Evolutionary conservation across 2,797 vertebrate species (phyloP).

Genomic region (Garrulus glandarius): DNA sequence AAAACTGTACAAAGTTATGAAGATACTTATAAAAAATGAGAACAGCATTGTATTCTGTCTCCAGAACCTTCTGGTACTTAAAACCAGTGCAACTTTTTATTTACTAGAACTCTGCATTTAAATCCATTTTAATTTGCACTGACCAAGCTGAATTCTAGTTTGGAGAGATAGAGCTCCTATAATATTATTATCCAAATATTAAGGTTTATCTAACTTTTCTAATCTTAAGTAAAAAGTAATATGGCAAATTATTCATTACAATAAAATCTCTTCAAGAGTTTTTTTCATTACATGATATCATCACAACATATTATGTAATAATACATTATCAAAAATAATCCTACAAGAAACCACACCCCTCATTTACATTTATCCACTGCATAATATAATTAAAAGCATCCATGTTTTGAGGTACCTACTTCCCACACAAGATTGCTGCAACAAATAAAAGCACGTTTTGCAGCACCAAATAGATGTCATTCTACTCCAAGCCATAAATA

Average conservation of each 20-base stretch:
- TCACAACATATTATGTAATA: neutral
- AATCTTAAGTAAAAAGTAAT: neutral
- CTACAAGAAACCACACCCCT: neutral
- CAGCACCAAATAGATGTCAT: neutral
- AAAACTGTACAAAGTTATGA: neutral
- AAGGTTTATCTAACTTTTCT: neutral
- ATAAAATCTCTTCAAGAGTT: neutral
- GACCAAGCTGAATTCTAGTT: neutral
- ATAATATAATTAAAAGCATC: neutral
- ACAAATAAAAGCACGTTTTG: neutral
- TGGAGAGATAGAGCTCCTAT: neutral
- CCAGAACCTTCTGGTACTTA: neutral
- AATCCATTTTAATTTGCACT: neutral
- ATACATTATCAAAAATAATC: neutral
- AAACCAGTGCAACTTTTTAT: neutral
- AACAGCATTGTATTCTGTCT: neutral
- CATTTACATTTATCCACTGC: neutral
- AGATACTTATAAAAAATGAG: neutral
- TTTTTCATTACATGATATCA: neutral
- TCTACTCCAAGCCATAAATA: neutral
- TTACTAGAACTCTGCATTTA: neutral
- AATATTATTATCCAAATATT: neutral
- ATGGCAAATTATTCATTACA: neutral
- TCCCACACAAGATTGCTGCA: neutral
- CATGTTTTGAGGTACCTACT: neutral